phyloP scores from a whole-genome alignment of 1,140 invertebrate genomes.

The Argopecten irradians region DNA sequence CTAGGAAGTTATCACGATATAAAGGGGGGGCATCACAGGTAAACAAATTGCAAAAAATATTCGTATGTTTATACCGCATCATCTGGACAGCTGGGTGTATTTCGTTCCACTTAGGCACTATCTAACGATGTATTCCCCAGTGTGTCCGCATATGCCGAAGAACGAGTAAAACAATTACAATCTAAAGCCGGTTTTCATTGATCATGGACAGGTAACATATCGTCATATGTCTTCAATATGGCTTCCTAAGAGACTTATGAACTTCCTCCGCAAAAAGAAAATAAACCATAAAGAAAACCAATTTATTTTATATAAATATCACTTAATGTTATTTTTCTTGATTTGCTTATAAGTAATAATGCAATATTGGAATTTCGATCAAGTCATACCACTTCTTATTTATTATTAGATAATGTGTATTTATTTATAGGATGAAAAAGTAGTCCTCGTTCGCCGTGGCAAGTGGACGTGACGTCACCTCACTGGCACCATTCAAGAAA shows the following conservation, averaged over 20 bases:
- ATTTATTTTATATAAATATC: neutral
- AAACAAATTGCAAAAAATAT: slow-evolving; percentile 11
- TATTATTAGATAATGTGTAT: neutral
- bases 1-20: neutral
- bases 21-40: neutral
- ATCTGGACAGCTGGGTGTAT: slow-evolving; percentile 14
- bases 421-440: slow-evolving; percentile 3
- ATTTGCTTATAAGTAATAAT: neutral
- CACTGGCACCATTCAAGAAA: neutral
- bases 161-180: neutral
- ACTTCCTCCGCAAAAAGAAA: neutral
- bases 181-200: neutral
- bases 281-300: neutral
- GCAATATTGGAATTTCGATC: neutral
- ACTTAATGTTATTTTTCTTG: neutral
- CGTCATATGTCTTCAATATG: slow-evolving; percentile 9
- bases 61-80: neutral
- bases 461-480: slow-evolving; percentile 19
- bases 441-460: neutral
- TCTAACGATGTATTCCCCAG: neutral
- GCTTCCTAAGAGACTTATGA: slow-evolving; percentile 15
- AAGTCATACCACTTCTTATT: neutral
- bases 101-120: slow-evolving; percentile 1
- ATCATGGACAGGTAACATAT: slow-evolving; percentile 10
- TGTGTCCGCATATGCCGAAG: neutral